Base-by-base conservation (phyloP, 1,140 invertebrate species). In the Steinernema khuongi region DNA sequence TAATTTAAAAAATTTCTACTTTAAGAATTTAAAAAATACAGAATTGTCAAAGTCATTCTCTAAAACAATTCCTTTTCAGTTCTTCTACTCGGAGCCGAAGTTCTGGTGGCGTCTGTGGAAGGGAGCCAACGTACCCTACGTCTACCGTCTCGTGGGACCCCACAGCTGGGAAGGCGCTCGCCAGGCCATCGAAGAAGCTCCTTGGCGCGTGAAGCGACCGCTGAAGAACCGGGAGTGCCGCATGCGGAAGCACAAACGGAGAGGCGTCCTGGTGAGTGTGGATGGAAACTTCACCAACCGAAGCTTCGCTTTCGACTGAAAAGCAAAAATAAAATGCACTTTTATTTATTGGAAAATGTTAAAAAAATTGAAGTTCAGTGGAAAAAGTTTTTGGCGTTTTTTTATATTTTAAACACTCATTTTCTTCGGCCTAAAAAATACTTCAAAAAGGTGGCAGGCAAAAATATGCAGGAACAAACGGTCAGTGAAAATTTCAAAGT, bases 91-190 rank as follows among this genome's bases (percentile, higher is more conserved):
- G 19, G 79, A 80, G 68, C 70, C 78, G 22, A 69, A 43, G 1
- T 77, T 81, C 41, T 71, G 68, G 31, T 66, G 81, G 67, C 74
- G 76, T 19, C 43, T 83, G 31, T 76, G 85, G 7, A 82, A 86
- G 74, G 87, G 87, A 4, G 84, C 87, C 0, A 86, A 84, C 74
- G 79, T 85, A 0, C 85, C 88, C 0, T 88, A 88, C 76, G 88
- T 87, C 70, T 89, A 87, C 78, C 80, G 88, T 60, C 77, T 88
- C 29, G 68, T 60, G 22, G 88, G 88, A 1, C 87, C 87, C 1
- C 77, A 85, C 17, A 67, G 76, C 11, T 88, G 88, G 88, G n/a
- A 74, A 0, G 87, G 85, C 0, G 88, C 88, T 1, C 78, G 85
- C 73, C 77, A 86, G 1, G 83, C 86, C n/a, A 87, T 88, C 41